A percentile compares a stretch with the other conserved stretches of the same genome.
Conservation (phyloP, 2,113 vertebrate species). For the Porphyrio hochstetteri region DNA sequence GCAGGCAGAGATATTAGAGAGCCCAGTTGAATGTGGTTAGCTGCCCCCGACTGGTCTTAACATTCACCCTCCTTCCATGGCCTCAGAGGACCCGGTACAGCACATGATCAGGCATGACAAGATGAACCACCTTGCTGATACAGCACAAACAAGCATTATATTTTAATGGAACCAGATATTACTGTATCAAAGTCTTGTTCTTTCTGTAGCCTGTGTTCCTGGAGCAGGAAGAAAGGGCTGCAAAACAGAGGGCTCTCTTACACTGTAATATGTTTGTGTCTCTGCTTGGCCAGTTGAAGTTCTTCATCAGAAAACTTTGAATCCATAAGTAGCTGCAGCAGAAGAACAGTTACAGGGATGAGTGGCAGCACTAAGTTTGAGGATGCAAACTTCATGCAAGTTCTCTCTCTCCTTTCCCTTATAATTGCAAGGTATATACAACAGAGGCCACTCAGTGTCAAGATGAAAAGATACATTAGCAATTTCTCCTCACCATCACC, state of each 20-base stretch:
- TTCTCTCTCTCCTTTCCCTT: neutral
- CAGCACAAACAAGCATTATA: neutral
- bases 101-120: neutral
- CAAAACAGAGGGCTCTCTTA: neutral
- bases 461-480: neutral
- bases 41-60: neutral
- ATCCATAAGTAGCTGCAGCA: neutral
- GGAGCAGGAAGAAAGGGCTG: neutral
- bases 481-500: neutral
- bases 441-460: neutral
- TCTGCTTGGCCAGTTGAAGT: neutral
- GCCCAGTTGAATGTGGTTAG: neutral
- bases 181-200: neutral
- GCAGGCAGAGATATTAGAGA: neutral
- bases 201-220: rapidly evolving
- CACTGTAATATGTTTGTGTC: neutral
- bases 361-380: neutral
- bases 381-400: neutral
- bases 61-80: neutral
- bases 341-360: neutral
- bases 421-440: neutral
- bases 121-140: neutral
- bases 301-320: neutral
- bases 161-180: neutral
- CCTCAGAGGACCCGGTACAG: neutral